phyloP scores from a whole-genome alignment of 2,888 invertebrate genomes.

The Lymantria monacha region DNA sequence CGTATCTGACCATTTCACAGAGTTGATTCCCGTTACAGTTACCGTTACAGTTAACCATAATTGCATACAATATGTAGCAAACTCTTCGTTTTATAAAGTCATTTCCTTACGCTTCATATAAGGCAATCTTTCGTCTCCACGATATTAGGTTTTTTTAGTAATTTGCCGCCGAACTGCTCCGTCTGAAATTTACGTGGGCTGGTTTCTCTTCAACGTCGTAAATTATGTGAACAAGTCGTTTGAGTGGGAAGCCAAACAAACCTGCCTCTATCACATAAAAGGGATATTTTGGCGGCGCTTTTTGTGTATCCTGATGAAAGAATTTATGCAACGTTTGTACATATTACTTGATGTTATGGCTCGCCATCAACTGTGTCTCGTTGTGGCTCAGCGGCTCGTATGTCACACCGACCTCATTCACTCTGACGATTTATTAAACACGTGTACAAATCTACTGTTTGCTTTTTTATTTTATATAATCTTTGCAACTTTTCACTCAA shows the following conservation, averaged over 20 bases:
- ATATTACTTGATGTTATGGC: conserved; percentile 19
- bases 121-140: not conserved
- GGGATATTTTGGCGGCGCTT: conserved; percentile 25
- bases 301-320: conserved; percentile 26
- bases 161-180: conserved; percentile 3
- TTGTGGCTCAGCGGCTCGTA: conserved; percentile 5
- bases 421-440: conserved; percentile 11
- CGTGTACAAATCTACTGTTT: not conserved
- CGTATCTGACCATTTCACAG: too few relatives aligned
- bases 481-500: too few relatives aligned
- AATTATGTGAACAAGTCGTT: conserved; percentile 22
- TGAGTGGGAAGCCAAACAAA: conserved; percentile 23
- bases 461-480: too few relatives aligned
- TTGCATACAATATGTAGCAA: not conserved
- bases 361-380: conserved; percentile 15
- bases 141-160: conserved; percentile 12
- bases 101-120: not conserved
- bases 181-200: conserved; percentile 16
- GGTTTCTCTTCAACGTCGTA: conserved; percentile 10
- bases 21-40: too few relatives aligned
- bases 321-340: conserved; percentile 21
- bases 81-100: not conserved
- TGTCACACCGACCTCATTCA: conserved; percentile 1
- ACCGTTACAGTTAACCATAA: too few relatives aligned
- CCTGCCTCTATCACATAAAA: conserved; percentile 29